phyloP scores from a whole-genome alignment of 2,888 invertebrate genomes.

The Macaria liturata region DNA sequence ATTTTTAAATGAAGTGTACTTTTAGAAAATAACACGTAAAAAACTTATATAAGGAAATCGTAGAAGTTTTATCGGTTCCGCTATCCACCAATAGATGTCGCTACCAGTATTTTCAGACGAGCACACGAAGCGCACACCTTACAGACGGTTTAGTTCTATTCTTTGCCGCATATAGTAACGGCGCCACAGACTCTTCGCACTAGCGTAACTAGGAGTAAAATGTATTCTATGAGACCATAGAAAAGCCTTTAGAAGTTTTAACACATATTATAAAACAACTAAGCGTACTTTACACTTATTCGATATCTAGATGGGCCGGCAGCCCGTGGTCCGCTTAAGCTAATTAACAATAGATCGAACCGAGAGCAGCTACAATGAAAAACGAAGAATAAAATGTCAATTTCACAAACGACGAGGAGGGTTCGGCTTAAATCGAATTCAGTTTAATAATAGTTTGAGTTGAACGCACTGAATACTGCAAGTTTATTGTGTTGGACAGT shows the following conservation, averaged over 20 bases:
- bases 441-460: slow-evolving; percentile 82
- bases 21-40: too few relatives aligned
- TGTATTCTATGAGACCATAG: background rate
- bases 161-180: slow-evolving; percentile 40
- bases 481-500: slow-evolving; percentile 69
- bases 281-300: slow-evolving; percentile 30
- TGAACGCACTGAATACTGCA: slow-evolving; percentile 79
- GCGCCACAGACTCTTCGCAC: slow-evolving; percentile 42
- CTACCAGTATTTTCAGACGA: slow-evolving; percentile 40
- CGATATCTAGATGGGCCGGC: slow-evolving; percentile 37
- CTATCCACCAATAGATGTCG: slow-evolving; percentile 77
- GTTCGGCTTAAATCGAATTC: slow-evolving; percentile 82
- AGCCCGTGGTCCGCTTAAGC: slow-evolving; percentile 74
- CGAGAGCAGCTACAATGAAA: slow-evolving; percentile 81
- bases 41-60: too few relatives aligned
- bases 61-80: slow-evolving; percentile 15
- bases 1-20: too few relatives aligned
- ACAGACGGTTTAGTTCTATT: slow-evolving; percentile 49
- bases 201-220: too few relatives aligned
- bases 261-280: slow-evolving; percentile 15
- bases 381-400: slow-evolving; percentile 83
- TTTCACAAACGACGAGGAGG: slow-evolving; percentile 82
- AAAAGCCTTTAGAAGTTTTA: background rate
- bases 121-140: slow-evolving; percentile 1
- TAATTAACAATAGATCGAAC: slow-evolving; percentile 82